Evolutionary conservation across 2,113 vertebrate species (phyloP), one percentile per base, ranked within the genome.

Genomic region (Gadus macrocephalus): DNA sequence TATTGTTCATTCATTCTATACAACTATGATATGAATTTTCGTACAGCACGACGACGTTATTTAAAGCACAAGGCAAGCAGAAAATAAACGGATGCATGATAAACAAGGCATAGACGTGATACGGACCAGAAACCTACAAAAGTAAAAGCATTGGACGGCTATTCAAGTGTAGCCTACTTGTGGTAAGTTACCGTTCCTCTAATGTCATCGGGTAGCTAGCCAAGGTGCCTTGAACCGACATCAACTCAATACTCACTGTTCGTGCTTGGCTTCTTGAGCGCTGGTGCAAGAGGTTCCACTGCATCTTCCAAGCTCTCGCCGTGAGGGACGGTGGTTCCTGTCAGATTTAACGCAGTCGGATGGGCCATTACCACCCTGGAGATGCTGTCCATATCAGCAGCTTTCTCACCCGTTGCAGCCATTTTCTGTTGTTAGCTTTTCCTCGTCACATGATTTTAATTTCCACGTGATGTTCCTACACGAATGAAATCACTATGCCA

Each of bases 321-420:
- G 2, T 19, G 76, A 14, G 20, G 3, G 2, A 66, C 61, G 15
- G 72, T 0, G 16, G 74, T 65, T 4, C 15, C 60, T 1, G 61
- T 25, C 15, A 81, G 59, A 59, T 65, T 85, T 17, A 72, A 58
- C 3, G 78, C 76, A 5, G 81, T 73, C 1, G 77, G 42, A 0
- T 83, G 81, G 1, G 69, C 78, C 15, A 87, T 27, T 0, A 89
- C 81, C 0, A 80, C 85, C 66, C 76, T 83, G 61, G 81, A 85
- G 58, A 90, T 89, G 72, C 78, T 89, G 16, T 91, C 89, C 89
- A 91, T 89, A 0, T 80, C 86, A 16, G 82, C 85, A 1, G 90
- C 88, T 5, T 92, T 89, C 38, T 89, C 87, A 3, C 89, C 91
- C 1, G 73, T 85, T 0, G 89, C 91, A 59, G 92, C 91, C 92